Percentiles rank a stretch among this genome's conserved stretches.
Conservation (phyloP, 2,888 invertebrate genomes). For the Julus scanicus region DNA sequence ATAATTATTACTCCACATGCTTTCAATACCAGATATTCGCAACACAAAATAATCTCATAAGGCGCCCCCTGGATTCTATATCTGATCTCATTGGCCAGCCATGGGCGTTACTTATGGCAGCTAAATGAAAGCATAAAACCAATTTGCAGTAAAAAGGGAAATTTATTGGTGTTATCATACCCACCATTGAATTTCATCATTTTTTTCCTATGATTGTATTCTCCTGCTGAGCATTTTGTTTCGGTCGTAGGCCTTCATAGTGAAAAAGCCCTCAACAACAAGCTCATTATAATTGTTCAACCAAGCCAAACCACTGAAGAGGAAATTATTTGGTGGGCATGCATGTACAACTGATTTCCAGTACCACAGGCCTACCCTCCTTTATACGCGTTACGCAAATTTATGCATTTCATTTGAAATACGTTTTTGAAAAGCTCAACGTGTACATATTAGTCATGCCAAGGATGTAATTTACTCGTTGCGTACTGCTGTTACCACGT, state of each 20-base stretch:
- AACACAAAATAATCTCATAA: neutral
- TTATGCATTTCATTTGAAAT: constrained; percentile 24
- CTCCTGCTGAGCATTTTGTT: neutral
- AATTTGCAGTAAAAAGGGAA: constrained; percentile 15
- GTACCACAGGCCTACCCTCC: neutral
- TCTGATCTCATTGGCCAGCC: neutral
- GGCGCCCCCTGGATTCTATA: constrained; percentile 9
- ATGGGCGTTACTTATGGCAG: neutral
- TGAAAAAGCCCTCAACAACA: constrained; percentile 11
- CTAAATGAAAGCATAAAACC: neutral
- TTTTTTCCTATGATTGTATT: neutral
- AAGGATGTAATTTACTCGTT: neutral
- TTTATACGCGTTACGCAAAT: neutral
- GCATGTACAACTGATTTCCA: neutral
- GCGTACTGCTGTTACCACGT: neutral
- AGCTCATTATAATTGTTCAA: constrained; percentile 38
- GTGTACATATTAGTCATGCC: neutral
- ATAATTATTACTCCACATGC: neutral
- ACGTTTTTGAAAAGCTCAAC: constrained; percentile 16
- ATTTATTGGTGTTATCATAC: constrained; percentile 30
- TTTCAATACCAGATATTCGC: neutral
- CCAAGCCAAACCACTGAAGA: constrained; percentile 29
- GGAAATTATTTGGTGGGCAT: neutral
- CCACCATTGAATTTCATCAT: neutral
- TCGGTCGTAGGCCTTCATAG: neutral